These are phyloP conservation scores for Lithophane semibrunnea DNA, from an alignment of 2,888 invertebrate species.

Conservation along the genomic window DNA sequence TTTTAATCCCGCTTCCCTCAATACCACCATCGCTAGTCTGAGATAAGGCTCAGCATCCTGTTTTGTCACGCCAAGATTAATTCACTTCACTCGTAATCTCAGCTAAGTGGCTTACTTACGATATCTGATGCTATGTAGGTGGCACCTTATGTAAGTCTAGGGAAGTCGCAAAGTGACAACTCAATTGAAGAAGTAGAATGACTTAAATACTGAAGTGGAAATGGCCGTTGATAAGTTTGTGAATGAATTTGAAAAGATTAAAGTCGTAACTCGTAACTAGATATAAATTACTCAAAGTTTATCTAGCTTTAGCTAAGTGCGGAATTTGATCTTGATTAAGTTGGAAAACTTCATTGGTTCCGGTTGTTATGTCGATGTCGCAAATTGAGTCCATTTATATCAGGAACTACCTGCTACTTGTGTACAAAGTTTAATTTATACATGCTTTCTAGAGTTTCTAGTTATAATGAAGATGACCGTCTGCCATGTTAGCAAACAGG, in stretches of 20 bases:
- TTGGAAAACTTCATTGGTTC: conserved; percentile 32
- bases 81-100: conserved; percentile 64
- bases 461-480: neutral
- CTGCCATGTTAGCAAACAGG: neutral
- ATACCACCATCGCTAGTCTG: conserved; percentile 55
- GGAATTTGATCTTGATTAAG: conserved; percentile 41
- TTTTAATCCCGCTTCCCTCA: conserved; percentile 48
- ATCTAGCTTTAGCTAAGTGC: conserved; percentile 27
- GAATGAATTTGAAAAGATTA: conserved; percentile 49
- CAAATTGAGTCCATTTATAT: conserved; percentile 8
- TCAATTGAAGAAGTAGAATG: conserved; percentile 51
- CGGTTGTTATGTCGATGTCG: conserved; percentile 19
- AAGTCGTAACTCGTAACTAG: neutral
- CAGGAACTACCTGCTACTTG: neutral
- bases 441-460: neutral
- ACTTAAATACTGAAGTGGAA: conserved; percentile 37
- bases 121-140: conserved; percentile 76
- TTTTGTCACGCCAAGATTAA: conserved; percentile 73
- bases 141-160: conserved; percentile 60
- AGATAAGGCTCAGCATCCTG: conserved; percentile 71
- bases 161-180: conserved; percentile 52
- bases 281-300: conserved; percentile 41
- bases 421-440: neutral
- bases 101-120: conserved; percentile 68
- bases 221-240: conserved; percentile 40